Evolutionary conservation across 2,888 invertebrate genomes (phyloP), one percentile per base, ranked within the genome.

Genomic region (Eilema depressum): DNA sequence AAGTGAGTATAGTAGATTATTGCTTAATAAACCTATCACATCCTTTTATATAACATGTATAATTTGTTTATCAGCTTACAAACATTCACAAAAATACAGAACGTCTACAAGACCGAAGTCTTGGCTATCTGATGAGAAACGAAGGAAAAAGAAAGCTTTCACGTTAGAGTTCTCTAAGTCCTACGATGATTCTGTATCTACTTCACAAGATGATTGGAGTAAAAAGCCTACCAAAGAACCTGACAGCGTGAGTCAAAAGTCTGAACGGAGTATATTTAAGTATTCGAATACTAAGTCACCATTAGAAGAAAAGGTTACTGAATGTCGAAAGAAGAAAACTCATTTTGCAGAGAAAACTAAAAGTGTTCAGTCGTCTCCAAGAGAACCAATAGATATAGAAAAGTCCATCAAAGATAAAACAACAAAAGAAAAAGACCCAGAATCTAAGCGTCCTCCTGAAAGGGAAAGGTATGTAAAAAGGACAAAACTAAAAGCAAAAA

Each of bases 141-240:
- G 97, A 75, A 95, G 97, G 73, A 96, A 97, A 85, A 97, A 97
- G 91, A 97, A 97, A 86, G 97, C 97, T 28, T 98, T 98, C 91
- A 97, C 97, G 63, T 93, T 98, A 76, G 98, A 98, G 85, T 96
- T 98, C 92, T 94, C 97, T 69, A 95, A 96, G 89, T 91, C 96
- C 77, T 94, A 96, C 86, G 94, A 96, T 88, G 96, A 96, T 89
- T 92, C 93, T 30, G 94, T 96, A 70, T 95, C 95, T 30, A 95
- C 95, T 57, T 92, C 95, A 23, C 95, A 95, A 89, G 95, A 95
- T 76, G 94, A 94, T 75, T 95, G 94, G 92, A 88, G 88, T 56
- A 92, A 91, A 79, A 93, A 92, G 82, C 74, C 86, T 37, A 93
- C 86, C 30, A 94, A 91, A 80, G 92, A 93, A 25, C 79, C 83